Base-by-base conservation (phyloP, 2,797 vertebrate species). In the Mus caroli region DNA sequence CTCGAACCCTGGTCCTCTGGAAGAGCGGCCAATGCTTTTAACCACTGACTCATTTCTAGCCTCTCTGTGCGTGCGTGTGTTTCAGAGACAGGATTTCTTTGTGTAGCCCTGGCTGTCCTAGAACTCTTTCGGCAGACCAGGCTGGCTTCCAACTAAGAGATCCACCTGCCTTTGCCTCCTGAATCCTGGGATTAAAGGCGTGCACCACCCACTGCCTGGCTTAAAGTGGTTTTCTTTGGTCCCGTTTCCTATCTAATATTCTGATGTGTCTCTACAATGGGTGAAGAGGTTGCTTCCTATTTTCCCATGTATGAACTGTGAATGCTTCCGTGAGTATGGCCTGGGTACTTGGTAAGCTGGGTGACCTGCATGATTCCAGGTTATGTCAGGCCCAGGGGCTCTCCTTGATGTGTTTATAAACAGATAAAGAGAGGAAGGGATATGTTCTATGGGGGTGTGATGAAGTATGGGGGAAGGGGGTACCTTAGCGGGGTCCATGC, bases 281-380 rank as follows among this genome's bases (percentile, higher is more conserved):
- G 43, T 15, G 20, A 34, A 50, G 28, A 17, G 52, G 78, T 31
- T 20, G 46, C 76, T 43, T 83, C 12, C 5, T 34, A 3, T 1
- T 46, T 37, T 6, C 11, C 6, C 24, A 3, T 0, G 4, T 4
- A 1, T 2, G 5, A 15, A n/a, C 31, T 64, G 0, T 1, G 2
- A 69, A 22, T 20, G 19, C 17, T 6, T 31, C 15, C 56, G 22
- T 7, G 1, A 1, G 3, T 4, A 1, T 17, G 3, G 10, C 10
- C 46, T 8, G 34, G 62, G 69, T 13, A 58, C 37, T 37, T 0
- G 4, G 50, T 22, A 78, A 5, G 19, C 0, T 0, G 13, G 10
- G 0, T 22, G 58, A 8, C 26, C 43, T 31, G 11, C 22, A 0
- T 0, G 28, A 43, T 1, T 50, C 79, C 9, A 1, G 50, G 7